Evolutionary conservation across 2,888 invertebrate genomes (phyloP).

Genomic region (Watsonalla cultraria): DNA sequence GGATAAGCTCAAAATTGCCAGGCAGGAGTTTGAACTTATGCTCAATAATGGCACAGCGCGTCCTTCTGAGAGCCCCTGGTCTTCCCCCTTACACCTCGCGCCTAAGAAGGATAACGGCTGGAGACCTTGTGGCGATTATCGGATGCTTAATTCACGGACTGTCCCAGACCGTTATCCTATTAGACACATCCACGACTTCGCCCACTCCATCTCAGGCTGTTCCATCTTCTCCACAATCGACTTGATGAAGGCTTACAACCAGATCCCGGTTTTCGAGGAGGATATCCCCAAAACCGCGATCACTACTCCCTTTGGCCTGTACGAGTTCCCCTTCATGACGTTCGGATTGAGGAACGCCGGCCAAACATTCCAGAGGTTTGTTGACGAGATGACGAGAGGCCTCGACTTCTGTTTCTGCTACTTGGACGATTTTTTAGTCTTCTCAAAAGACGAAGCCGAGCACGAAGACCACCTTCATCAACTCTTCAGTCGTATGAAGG

Average conservation of each 20-base stretch:
- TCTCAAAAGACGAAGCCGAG: constrained; percentile 13
- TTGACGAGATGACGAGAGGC: constrained; percentile 27
- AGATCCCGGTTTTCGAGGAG: constrained; percentile 13
- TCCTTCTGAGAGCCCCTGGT: too few species aligned
- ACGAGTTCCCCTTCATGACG: too few species aligned
- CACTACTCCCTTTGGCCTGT: constrained; percentile 32
- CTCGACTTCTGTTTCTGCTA: constrained; percentile 25
- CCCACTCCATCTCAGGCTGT: constrained; percentile 4
- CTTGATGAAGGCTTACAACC: constrained; percentile 8
- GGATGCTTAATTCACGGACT: constrained; percentile 2
- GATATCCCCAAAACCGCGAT: constrained; percentile 31
- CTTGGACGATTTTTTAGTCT: constrained; percentile 37
- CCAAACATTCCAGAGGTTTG: constrained; percentile 45
- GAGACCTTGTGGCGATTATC: constrained; percentile 5
- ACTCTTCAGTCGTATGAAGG: constrained; percentile 14
- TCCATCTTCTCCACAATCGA: constrained; percentile 9
- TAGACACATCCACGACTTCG: constrained; percentile 7
- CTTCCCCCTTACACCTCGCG: too few species aligned
- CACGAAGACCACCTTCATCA: constrained; percentile 20
- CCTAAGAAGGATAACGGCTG: constrained; percentile 9
- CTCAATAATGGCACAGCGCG: too few species aligned
- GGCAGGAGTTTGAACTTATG: too few species aligned
- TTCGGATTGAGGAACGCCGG: too few species aligned
- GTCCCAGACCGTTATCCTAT: constrained; percentile 6
- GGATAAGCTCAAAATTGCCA: constrained; percentile 3